Evolutionary conservation across 2,888 invertebrate species (phyloP), one percentile per base, ranked within the genome.

Genomic region (Buathra laborator): DNA sequence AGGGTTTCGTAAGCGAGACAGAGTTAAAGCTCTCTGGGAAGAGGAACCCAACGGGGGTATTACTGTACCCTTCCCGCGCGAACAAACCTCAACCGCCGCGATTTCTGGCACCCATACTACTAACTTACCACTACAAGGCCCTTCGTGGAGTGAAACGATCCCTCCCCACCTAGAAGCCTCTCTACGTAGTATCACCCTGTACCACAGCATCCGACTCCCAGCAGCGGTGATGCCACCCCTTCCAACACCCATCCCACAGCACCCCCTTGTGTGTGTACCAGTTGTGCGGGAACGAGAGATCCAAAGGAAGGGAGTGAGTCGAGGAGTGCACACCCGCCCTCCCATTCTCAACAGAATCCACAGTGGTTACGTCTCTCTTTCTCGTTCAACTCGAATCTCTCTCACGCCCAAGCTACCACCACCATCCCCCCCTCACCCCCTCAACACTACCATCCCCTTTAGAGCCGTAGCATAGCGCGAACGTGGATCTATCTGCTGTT

Each of bases 401-500:
- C 37, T 37, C 37, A 70, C 46, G 24, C 64, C 37, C 59, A 24
- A 24, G 24, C 24, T 24, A 24, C 24, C 2, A 24, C 24, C 24
- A 0, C 19, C 19, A 19, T 48, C 75, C 53, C 43, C 44, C 66
- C 78, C 68, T 44, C 51, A 72, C 78, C 68, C 77, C 68, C 80
- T 62, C 82, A 79, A 79, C 83, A 71, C 79, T 83, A 77, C 79
- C 79, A 9, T 74, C 71, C 48, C 48, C 72, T 64, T 56, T 24
- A 29, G 66, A 71, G 85, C 85, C 86, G 88, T 74, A 24, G 80
- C 81, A 77, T 71, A 76, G 81, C 85, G 88, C 88, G 86, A 86
- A 86, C 82, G 84, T 75, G 86, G 90, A 93, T 92, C 92, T 92
- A 93, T 93, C 92, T 92, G 92, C 92, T 92, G 93, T 93, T 93